phyloP scores from a whole-genome alignment of 2,113 vertebrate species.

The Chaetorhynchus papuensis region DNA sequence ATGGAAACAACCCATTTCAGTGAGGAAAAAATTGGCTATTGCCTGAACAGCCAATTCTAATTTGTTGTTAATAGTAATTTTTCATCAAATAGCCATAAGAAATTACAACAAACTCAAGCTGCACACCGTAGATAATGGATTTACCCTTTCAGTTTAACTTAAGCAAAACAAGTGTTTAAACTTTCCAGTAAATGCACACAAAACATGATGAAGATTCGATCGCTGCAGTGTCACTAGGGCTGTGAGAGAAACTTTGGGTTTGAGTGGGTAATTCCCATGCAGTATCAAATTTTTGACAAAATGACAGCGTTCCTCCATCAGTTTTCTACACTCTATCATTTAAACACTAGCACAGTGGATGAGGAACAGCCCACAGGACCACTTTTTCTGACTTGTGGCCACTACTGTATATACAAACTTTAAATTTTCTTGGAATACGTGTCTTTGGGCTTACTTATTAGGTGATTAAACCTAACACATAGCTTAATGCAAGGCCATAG shows the following conservation, averaged over 20 bases:
- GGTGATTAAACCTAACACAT: not conserved
- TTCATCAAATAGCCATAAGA: not conserved
- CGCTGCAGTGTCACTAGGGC: not conserved
- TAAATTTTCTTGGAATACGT: not conserved
- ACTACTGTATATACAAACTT: not conserved
- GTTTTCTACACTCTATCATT: not conserved
- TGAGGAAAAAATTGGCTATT: not conserved
- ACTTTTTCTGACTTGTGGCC: not conserved
- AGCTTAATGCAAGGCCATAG: not conserved
- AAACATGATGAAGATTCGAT: not conserved
- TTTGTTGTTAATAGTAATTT: not conserved
- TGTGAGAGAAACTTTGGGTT: not conserved
- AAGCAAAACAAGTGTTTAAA: not conserved
- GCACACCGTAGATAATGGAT: not conserved
- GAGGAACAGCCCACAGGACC: not conserved
- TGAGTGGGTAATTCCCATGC: not conserved
- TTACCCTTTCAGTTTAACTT: not conserved
- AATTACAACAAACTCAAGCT: not conserved
- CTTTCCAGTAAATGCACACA: not conserved
- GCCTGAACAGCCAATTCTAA: not conserved
- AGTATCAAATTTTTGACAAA: not conserved
- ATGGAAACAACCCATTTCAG: not conserved
- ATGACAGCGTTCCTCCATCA: not conserved
- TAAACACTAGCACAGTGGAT: not conserved
- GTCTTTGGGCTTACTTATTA: not conserved